Conservation (phyloP, 2,113 vertebrate genomes). For the Anseranas semipalmata region DNA sequence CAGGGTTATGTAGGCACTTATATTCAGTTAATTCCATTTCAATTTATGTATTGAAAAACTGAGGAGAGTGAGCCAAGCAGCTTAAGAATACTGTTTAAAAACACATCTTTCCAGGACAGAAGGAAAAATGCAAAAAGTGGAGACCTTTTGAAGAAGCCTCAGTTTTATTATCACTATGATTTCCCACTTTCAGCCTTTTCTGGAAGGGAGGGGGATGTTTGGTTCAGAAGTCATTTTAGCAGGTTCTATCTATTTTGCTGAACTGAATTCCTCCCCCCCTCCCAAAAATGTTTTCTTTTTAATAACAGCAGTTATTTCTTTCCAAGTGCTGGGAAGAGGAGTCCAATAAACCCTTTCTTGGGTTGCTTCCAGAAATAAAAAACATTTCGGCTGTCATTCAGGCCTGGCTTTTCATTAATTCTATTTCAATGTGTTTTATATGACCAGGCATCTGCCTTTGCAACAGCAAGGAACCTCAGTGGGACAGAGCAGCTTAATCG, state of each 20-base stretch:
- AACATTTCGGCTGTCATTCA: slow-evolving; percentile 40
- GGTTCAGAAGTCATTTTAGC: slow-evolving; percentile 4
- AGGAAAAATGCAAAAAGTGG: not conserved
- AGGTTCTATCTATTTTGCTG: not conserved
- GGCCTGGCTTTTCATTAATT: slow-evolving; percentile 66
- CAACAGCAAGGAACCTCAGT: slow-evolving; percentile 62
- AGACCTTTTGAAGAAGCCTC: not conserved
- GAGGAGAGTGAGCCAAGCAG: not conserved
- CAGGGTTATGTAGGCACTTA: not conserved
- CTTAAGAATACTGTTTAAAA: not conserved
- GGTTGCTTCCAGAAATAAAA: slow-evolving; percentile 42
- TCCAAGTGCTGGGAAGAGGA: slow-evolving; percentile 19
- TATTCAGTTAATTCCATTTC: not conserved
- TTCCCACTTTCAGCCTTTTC: not conserved
- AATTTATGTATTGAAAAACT: not conserved
- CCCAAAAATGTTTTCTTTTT: slow-evolving; percentile 32
- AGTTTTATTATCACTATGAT: not conserved
- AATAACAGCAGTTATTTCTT: slow-evolving; percentile 62
- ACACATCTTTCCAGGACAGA: not conserved
- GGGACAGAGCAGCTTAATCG: slow-evolving; percentile 57
- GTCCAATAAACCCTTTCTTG: slow-evolving; percentile 30
- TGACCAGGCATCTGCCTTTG: not conserved
- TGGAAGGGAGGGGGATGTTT: not conserved
- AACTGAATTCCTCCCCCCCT: not conserved
- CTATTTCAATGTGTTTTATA: slow-evolving; percentile 45